These are phyloP conservation scores for Drosophila auraria DNA, from an alignment of 1,140 invertebrate genomes.

Conservation along the genomic window DNA sequence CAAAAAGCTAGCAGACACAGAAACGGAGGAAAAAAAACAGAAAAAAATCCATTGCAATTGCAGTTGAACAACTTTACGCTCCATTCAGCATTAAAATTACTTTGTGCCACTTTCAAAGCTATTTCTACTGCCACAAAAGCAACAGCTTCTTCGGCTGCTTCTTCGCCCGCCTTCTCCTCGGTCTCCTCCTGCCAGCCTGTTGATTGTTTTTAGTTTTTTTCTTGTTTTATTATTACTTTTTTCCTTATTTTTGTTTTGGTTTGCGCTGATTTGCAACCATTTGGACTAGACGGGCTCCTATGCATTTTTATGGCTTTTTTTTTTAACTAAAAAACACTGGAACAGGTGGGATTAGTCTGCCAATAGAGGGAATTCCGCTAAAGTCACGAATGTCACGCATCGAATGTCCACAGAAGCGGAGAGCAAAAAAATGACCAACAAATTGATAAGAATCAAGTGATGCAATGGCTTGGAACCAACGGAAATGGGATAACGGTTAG, in stretches of 20 bases:
- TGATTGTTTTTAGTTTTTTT: constrained; percentile 27
- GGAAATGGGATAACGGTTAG: background rate
- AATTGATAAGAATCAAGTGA: constrained; percentile 9
- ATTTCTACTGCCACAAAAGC: constrained; percentile 54
- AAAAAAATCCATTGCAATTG: constrained; percentile 66
- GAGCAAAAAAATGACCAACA: background rate
- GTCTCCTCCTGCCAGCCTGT: constrained; percentile 29
- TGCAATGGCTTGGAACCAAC: constrained; percentile 21
- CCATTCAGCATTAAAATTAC: constrained; percentile 81
- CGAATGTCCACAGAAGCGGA: constrained; percentile 7
- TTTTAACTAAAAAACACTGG: background rate
- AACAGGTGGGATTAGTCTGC: constrained; percentile 10
- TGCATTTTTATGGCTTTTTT: constrained; percentile 18
- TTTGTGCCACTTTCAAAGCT: constrained; percentile 79
- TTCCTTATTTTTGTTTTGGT: constrained; percentile 4
- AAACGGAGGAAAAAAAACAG: constrained; percentile 8
- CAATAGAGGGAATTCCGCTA: background rate
- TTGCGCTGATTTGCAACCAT: constrained; percentile 12
- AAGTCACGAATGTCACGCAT: constrained; percentile 45
- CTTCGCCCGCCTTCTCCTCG: constrained; percentile 5
- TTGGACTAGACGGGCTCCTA: constrained; percentile 21
- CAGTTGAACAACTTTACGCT: constrained; percentile 81
- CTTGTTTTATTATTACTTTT: constrained; percentile 27
- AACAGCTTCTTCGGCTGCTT: constrained; percentile 45
- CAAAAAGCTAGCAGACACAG: constrained; percentile 5